These are phyloP conservation scores for Cliona cf. orientalis DNA, from an alignment of 37 sponge, comb jelly and placozoan species.

Conservation along the genomic window DNA sequence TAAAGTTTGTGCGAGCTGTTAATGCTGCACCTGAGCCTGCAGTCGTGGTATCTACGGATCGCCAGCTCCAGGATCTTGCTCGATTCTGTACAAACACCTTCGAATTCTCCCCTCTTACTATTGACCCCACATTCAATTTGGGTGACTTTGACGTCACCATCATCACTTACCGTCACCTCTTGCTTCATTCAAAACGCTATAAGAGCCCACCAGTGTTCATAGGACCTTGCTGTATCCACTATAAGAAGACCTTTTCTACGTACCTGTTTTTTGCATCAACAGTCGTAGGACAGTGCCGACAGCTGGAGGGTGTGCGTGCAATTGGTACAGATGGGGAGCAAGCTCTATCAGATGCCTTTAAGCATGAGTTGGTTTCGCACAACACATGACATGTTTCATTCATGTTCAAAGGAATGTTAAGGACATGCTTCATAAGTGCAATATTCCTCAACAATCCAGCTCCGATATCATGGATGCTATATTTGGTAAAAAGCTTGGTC, in stretches of 20 bases:
- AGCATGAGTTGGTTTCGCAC: slow-evolving; percentile 62
- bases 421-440: slow-evolving; percentile 24
- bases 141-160: slow-evolving; percentile 67
- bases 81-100: slow-evolving; percentile 39
- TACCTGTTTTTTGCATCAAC: slow-evolving; percentile 71
- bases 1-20: slow-evolving; percentile 48
- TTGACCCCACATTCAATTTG: slow-evolving; percentile 59
- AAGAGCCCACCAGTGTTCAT: slow-evolving; percentile 37
- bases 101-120: slow-evolving; percentile 47
- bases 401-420: slow-evolving; percentile 41
- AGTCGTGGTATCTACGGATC: slow-evolving; percentile 45
- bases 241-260: slow-evolving; percentile 37
- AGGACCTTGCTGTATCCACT: slow-evolving; percentile 51
- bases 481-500: slow-evolving; percentile 39
- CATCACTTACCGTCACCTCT: slow-evolving; percentile 50
- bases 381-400: slow-evolving; percentile 41
- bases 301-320: slow-evolving; percentile 52
- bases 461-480: slow-evolving; percentile 45
- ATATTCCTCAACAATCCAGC: not conserved
- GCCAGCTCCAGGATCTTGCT: slow-evolving; percentile 45
- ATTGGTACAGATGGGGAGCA: slow-evolving; percentile 60
- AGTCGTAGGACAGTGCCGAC: slow-evolving; percentile 44
- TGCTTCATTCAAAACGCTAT: slow-evolving; percentile 40
- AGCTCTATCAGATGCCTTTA: slow-evolving; percentile 44
- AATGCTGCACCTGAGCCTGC: slow-evolving; percentile 65